Conservation (phyloP, 2,797 vertebrate species). For the Chaenodraco wilsoni region DNA sequence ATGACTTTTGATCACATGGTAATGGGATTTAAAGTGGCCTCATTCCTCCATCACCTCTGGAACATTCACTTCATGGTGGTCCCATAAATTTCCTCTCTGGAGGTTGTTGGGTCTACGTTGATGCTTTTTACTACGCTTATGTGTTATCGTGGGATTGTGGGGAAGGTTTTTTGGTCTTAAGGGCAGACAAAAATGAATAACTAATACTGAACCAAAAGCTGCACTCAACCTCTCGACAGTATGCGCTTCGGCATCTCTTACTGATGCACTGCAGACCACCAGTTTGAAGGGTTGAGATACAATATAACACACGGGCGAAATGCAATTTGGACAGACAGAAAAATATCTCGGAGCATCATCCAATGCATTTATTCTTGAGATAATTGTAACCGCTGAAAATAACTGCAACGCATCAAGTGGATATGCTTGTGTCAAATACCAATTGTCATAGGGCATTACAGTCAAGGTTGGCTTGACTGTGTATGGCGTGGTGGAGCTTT, state of each 20-base stretch:
- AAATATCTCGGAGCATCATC: slow-evolving; percentile 47
- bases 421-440: slow-evolving; percentile 59
- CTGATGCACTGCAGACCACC: slow-evolving; percentile 52
- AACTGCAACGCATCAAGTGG: slow-evolving; percentile 54
- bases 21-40: slow-evolving; percentile 72
- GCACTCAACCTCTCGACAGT: slow-evolving; percentile 7
- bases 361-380: slow-evolving; percentile 59
- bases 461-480: slow-evolving; percentile 65
- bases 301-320: slow-evolving; percentile 40
- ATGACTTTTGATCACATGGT: slow-evolving; percentile 72
- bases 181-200: slow-evolving; percentile 59
- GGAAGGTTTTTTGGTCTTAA: slow-evolving; percentile 31
- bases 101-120: slow-evolving; percentile 44
- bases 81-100: slow-evolving; percentile 60
- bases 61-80: slow-evolving; percentile 60
- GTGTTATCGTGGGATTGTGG: slow-evolving; percentile 34
- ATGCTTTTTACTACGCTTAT: slow-evolving; percentile 40
- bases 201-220: slow-evolving; percentile 46
- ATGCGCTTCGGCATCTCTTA: slow-evolving; percentile 27
- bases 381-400: slow-evolving; percentile 54
- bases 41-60: slow-evolving; percentile 61
- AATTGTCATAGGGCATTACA: slow-evolving; percentile 60
- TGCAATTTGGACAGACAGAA: slow-evolving; percentile 60
- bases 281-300: slow-evolving; percentile 44
- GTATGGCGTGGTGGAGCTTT: slow-evolving; percentile 58